These are phyloP conservation scores for Cryptoprocta ferox DNA, from an alignment of 2,797 vertebrate species.

Conservation along the genomic window DNA sequence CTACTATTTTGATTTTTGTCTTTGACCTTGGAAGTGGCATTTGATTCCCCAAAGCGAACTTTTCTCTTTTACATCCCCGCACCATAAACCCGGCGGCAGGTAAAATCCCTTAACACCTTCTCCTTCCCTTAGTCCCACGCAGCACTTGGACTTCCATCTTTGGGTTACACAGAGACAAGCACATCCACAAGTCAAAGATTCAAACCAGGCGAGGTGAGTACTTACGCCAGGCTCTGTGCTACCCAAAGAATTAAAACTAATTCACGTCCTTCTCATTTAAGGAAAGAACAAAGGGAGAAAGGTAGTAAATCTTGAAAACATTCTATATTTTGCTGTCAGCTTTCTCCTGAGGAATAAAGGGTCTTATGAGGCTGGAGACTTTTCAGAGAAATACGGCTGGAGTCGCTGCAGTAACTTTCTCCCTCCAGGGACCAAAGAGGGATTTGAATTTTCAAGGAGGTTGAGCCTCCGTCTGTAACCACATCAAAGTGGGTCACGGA, in stretches of 20 bases:
- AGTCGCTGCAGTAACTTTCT: neutral
- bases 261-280: neutral
- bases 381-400: neutral
- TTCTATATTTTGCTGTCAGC: neutral
- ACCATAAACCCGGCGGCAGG: neutral
- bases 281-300: neutral
- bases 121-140: neutral
- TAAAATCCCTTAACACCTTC: neutral
- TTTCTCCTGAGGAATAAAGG: neutral
- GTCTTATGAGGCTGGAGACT: neutral
- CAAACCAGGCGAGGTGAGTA: neutral
- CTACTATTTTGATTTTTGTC: neutral
- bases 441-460: constrained; percentile 27
- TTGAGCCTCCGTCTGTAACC: neutral
- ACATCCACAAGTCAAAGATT: too few relatives aligned
- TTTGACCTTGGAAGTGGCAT: neutral
- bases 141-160: neutral
- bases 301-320: neutral
- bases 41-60: neutral
- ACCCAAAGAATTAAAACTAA: neutral
- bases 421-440: neutral
- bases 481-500: constrained; percentile 53
- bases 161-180: neutral
- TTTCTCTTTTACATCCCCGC: neutral
- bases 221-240: neutral